Base-by-base conservation (phyloP, 2,888 invertebrate genomes). In the Achlya flavicornis region DNA sequence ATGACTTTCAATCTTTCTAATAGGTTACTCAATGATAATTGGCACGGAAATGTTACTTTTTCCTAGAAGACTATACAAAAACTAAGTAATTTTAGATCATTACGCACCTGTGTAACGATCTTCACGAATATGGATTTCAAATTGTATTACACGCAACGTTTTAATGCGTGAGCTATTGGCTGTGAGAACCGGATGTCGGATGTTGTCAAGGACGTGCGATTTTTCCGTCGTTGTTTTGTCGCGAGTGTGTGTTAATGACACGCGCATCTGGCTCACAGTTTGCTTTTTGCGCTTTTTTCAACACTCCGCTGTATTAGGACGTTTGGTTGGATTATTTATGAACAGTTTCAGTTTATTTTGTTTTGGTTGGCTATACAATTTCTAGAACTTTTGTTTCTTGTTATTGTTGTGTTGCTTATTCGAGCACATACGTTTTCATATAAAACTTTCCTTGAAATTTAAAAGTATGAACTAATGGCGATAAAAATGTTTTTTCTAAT, bases 141-240 rank as follows among this genome's bases (percentile, higher is more conserved):
- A 43, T 41, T 11, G 73, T 74, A 73, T 77, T 71, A 79, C 72
- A 69, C 65, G 70, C 72, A 73, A 84, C 79, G 84, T 82, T 85
- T 84, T 77, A 82, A 79, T 75, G 69, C 64, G 69, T 68, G 67
- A n/a, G 10, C 48, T 64, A 66, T 64, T 73, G 77, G 81, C 82
- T 91, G 92, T 93, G 92, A 86, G 92, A 92, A 93, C 83, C 91
- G 91, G 90, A 91, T 87, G 89, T 89, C 79, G 92, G 91, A 92
- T 90, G 90, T 83, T 72, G 76, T 78, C 91, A 92, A 92, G 93
- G 93, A 79, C 92, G 81, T 78, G 86, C 85, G 87, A 87, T 87
- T 85, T 84, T 80, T 74, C 72, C 80, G 82, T 89, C 82, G 83
- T 85, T 75, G 78, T 87, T 88, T 89, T 91, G 89, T 88, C 85